Evolutionary conservation across 1,140 invertebrate species (phyloP).

Genomic region (Brachionus rotundiformis): DNA sequence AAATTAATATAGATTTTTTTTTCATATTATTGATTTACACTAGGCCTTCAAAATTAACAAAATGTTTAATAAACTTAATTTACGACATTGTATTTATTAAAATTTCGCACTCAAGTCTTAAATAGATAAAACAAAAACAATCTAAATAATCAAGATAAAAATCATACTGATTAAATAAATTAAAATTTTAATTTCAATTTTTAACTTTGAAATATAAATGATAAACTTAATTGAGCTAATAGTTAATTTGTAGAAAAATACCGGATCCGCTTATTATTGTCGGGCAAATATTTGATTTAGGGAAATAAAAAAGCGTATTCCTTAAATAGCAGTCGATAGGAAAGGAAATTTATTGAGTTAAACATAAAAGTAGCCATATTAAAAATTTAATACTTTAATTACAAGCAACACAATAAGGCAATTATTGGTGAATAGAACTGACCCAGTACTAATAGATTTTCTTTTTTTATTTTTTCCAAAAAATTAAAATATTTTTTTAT

Average conservation of each 20-base stretch:
- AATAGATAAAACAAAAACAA: not conserved
- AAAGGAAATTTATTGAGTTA: not conserved
- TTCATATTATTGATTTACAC: too few species aligned
- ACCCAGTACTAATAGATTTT: not conserved
- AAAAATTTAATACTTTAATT: not conserved
- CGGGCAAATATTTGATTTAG: not conserved
- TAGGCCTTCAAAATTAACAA: not conserved
- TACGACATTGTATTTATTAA: not conserved
- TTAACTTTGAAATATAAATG: too few species aligned
- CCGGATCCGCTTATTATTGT: not conserved
- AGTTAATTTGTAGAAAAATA: not conserved
- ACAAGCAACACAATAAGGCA: not conserved
- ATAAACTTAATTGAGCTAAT: not conserved
- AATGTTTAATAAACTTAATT: conserved; percentile 13
- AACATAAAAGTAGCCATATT: not conserved
- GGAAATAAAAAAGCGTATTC: not conserved
- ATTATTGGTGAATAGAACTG: not conserved
- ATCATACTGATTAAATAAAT: too few species aligned
- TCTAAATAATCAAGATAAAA: not conserved
- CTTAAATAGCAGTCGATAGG: not conserved
- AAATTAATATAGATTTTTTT: not conserved
- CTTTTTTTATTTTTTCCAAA: not conserved
- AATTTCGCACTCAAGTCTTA: not conserved
- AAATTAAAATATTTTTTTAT: too few species aligned
- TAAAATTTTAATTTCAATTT: too few species aligned